Base-by-base conservation (phyloP, 2,113 vertebrate genomes). In the Jaculus jaculus region DNA sequence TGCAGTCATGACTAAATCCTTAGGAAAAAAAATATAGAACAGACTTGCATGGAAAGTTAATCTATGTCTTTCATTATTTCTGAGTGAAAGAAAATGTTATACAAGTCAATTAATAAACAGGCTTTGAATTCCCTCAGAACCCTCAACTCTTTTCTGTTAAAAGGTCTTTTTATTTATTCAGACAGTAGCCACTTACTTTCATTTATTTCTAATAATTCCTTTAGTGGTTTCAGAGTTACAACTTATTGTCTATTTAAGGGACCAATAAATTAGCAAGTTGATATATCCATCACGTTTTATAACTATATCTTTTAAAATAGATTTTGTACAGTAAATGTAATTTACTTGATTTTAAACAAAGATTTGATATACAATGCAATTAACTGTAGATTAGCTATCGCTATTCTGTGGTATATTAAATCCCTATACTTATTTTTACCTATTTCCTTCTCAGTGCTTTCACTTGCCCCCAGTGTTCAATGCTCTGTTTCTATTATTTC, bases 61-160 rank as follows among this genome's bases (percentile, higher is more conserved):
- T 78, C 10, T 11, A 60, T 65, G 3, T 60, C 87, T 58, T 34
- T 65, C 8, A 42, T 32, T 79, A n/a, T 24, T 63, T 71, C 13
- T 51, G 69, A 18, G 42, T 65, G 1, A 89, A 47, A 47, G 8
- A 60, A 86, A 39, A 63, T 26, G 42, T 20, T 39, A 30, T 74
- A 15, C 60, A 92, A 61, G 58, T 77, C 63, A 77, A 68, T 60
- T 42, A 89, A 75, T 13, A 82, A 26, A 51, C 75, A 85, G 7
- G 11, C 0, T 34, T 34, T 78, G 28, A 28, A 47, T 83, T 92
- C 32, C 26, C 78, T 79, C 42, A 21, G 26, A 94, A 74, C 0
- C 1, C 5, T 39, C 63, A 79, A 18, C 17, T 26, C 17, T 58
- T 54, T 51, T 42, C 13, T 30, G 12, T 34, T 69, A 71, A 3